These are phyloP conservation scores for Orchesella cincta DNA, from an alignment of 1,140 invertebrate genomes.

Conservation along the genomic window DNA sequence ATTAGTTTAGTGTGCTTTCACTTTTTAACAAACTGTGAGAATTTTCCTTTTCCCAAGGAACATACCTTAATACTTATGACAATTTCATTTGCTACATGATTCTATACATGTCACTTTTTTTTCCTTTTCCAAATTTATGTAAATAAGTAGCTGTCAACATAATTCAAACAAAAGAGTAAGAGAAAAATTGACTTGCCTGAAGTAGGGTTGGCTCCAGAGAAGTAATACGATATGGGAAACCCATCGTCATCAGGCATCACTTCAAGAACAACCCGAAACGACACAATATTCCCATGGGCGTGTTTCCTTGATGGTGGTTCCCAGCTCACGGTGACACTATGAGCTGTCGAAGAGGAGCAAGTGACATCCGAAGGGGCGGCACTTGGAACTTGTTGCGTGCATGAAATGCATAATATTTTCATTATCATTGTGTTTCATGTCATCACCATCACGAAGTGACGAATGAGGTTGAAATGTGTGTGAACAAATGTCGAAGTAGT, in stretches of 20 bases:
- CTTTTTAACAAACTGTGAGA: too few species aligned
- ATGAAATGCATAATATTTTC: neutral
- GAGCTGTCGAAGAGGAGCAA: constrained; percentile 68
- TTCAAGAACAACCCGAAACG: constrained; percentile 78
- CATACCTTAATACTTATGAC: too few species aligned
- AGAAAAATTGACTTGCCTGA: constrained; percentile 23
- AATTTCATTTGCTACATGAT: too few species aligned
- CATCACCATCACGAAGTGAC: too few species aligned
- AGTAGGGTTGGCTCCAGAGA: neutral
- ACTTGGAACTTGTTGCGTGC: constrained; percentile 64
- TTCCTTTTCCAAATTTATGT: constrained; percentile 4
- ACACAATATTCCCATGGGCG: constrained; percentile 73
- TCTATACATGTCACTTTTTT: too few species aligned
- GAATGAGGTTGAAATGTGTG: too few species aligned
- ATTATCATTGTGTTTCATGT: too few species aligned
- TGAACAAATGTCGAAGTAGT: too few species aligned
- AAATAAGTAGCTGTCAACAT: constrained; percentile 18
- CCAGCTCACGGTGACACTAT: constrained; percentile 76
- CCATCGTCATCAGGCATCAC: constrained; percentile 56
- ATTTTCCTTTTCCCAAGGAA: too few species aligned
- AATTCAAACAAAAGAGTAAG: neutral
- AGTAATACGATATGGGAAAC: constrained; percentile 23
- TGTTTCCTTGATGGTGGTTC: constrained; percentile 68
- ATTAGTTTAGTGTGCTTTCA: too few species aligned
- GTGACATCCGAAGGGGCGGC: constrained; percentile 67